Conservation (phyloP, 2,797 vertebrate genomes). For the Pterois miles region DNA sequence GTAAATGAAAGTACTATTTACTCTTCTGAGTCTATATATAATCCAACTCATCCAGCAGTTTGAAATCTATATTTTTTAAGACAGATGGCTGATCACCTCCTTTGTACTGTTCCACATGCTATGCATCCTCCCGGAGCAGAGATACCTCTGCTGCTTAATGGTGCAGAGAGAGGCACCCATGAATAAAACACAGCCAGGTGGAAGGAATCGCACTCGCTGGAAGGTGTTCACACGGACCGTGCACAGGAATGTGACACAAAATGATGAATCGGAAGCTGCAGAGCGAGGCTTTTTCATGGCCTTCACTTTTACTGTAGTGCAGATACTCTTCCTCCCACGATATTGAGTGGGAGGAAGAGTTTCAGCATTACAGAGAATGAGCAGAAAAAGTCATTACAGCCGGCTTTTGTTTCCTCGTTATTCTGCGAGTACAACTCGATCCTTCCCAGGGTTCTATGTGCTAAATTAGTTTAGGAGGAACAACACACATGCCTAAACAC, state of each 20-base stretch:
- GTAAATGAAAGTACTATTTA: not conserved
- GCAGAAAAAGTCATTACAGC: constrained; percentile 3
- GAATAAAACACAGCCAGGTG: constrained; percentile 72
- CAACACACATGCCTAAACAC: not conserved
- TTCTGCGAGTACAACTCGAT: constrained; percentile 52
- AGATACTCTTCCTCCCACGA: constrained; percentile 21
- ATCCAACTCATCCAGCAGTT: not conserved
- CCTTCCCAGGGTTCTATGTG: constrained; percentile 25
- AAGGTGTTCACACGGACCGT: constrained; percentile 66
- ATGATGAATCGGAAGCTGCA: constrained; percentile 62
- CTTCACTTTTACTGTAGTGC: constrained; percentile 36
- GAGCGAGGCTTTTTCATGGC: constrained; percentile 21
- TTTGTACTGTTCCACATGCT: constrained; percentile 32
- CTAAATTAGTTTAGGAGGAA: constrained; percentile 32
- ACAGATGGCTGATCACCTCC: constrained; percentile 22
- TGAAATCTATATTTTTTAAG: not conserved
- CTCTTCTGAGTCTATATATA: not conserved
- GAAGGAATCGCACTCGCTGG: constrained; percentile 64
- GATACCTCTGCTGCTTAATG: constrained; percentile 63
- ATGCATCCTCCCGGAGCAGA: constrained; percentile 30
- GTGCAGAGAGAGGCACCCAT: constrained; percentile 62
- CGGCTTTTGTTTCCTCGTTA: constrained; percentile 41
- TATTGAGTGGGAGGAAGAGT: constrained; percentile 14
- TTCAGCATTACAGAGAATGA: constrained; percentile 6
- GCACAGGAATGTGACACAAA: constrained; percentile 70